Conservation (phyloP, 2,888 invertebrate genomes). For the Sthenelais limicola region DNA sequence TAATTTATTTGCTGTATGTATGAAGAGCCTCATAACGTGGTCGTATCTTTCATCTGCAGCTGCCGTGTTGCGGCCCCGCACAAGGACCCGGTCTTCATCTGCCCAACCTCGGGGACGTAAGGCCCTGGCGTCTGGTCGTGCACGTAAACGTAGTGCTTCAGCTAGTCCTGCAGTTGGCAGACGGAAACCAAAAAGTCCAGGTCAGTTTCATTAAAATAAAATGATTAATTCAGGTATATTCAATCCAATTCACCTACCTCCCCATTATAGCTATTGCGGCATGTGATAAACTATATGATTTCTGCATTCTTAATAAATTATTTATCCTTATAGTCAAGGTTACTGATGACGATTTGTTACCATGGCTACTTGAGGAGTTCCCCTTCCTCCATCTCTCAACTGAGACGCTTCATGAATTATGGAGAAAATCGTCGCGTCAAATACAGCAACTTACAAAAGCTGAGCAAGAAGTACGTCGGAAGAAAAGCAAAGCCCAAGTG, state of each 20-base stretch:
- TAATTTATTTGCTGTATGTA: too few species aligned
- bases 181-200: constrained; percentile 23
- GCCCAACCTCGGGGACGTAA: background rate
- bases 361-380: constrained; percentile 69
- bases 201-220: too few species aligned
- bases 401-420: constrained; percentile 70
- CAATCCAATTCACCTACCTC: too few species aligned
- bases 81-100: constrained; percentile 19
- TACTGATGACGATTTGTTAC: constrained; percentile 66
- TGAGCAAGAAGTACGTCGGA: constrained; percentile 62
- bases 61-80: constrained; percentile 42
- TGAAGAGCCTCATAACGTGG: too few species aligned
- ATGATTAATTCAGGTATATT: too few species aligned
- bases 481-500: constrained; percentile 63
- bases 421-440: constrained; percentile 66
- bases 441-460: constrained; percentile 66
- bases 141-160: constrained; percentile 49
- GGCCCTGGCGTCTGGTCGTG: background rate
- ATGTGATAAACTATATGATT: background rate
- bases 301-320: background rate
- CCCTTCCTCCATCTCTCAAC: constrained; percentile 69
- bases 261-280: background rate
- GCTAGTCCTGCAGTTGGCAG: constrained; percentile 48
- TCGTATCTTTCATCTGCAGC: constrained; percentile 18
- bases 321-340: constrained; percentile 41